Evolutionary conservation across 2,113 vertebrate species (phyloP).

Genomic region (Engystomops pustulosus): DNA sequence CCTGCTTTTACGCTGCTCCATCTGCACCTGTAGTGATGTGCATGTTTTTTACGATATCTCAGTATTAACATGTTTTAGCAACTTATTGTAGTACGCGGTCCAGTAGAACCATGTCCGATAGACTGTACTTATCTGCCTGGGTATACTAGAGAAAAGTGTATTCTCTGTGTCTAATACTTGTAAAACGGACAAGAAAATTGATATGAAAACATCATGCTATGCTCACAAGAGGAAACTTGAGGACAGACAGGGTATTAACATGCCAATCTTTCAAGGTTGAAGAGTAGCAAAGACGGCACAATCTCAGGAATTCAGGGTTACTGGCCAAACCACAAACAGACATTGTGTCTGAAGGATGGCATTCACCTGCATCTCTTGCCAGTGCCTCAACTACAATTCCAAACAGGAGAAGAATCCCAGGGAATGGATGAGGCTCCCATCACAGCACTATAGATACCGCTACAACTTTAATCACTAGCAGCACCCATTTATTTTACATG

Average conservation of each 20-base stretch:
- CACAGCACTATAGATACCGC: neutral
- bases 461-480: neutral
- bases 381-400: constrained; percentile 23
- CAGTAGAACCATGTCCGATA: neutral
- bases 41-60: neutral
- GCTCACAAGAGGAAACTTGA: constrained; percentile 45
- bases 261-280: constrained; percentile 59
- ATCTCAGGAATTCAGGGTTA: constrained; percentile 60
- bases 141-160: neutral
- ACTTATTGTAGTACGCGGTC: neutral
- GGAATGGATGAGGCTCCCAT: neutral
- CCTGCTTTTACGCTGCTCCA: neutral
- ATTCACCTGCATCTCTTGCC: constrained; percentile 53
- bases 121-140: neutral
- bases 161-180: constrained; percentile 4
- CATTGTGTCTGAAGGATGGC: constrained; percentile 56
- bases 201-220: constrained; percentile 31
- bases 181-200: constrained; percentile 34
- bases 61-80: neutral
- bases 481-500: neutral
- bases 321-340: constrained; percentile 57
- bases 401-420: neutral
- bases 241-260: constrained; percentile 57
- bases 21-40: neutral
- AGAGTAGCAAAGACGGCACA: constrained; percentile 55